phyloP scores from a whole-genome alignment of 2,888 invertebrate genomes.

The Limnephilus rhombicus region DNA sequence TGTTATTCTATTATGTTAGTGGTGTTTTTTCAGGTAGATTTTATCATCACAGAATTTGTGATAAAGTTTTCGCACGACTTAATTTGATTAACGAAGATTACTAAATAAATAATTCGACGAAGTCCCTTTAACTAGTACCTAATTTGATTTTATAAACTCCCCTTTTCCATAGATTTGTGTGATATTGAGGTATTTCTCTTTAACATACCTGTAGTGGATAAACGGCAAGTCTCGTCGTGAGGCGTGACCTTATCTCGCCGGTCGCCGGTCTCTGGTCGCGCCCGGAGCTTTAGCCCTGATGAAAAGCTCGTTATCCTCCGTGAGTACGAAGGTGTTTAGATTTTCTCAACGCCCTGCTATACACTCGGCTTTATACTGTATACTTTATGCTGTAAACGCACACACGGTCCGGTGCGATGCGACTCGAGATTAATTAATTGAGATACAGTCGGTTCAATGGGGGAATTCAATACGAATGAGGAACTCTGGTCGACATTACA shows the following conservation, averaged over 20 bases:
- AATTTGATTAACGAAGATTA: too few species aligned
- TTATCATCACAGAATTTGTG: too few species aligned
- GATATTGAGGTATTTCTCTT: background rate
- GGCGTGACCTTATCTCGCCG: background rate
- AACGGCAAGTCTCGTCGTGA: background rate
- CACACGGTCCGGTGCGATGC: background rate
- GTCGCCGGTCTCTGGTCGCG: too few species aligned
- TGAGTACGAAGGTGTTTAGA: conserved; percentile 36
- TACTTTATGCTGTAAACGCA: background rate
- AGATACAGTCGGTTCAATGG: conserved; percentile 36
- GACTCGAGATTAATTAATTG: conserved; percentile 28
- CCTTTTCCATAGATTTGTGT: background rate
- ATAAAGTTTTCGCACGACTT: too few species aligned
- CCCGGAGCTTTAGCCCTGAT: conserved; percentile 3
- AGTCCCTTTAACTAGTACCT: background rate
- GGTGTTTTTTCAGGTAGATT: too few species aligned
- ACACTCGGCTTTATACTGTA: background rate
- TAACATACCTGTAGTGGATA: background rate
- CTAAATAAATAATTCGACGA: too few species aligned
- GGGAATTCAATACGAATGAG: background rate
- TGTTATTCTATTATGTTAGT: too few species aligned
- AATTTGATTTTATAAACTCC: background rate
- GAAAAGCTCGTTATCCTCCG: conserved; percentile 44
- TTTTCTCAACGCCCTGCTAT: conserved; percentile 31
- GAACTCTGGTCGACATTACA: too few species aligned